Conservation (phyloP, 1,140 invertebrate species). For the Lordiphosa stackelbergi region DNA sequence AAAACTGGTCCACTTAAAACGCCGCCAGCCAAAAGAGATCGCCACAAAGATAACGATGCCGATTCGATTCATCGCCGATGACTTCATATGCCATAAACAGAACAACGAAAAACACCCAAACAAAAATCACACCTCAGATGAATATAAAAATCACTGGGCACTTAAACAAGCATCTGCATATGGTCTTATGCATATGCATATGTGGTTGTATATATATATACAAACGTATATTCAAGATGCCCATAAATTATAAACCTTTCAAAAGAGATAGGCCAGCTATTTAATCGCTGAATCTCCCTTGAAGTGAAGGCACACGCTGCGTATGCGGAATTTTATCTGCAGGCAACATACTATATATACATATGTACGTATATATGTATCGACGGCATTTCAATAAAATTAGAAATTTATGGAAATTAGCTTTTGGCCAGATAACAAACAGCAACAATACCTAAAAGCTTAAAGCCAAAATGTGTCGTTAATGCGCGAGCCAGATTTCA, state of each 20-base stretch:
- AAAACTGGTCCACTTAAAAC: slow-evolving; percentile 65
- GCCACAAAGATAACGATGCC: slow-evolving; percentile 26
- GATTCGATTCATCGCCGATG: slow-evolving; percentile 32
- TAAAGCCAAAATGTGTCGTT: slow-evolving; percentile 73
- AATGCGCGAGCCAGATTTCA: slow-evolving; percentile 55
- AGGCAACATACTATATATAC: slow-evolving; percentile 23
- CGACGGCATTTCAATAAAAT: slow-evolving; percentile 57
- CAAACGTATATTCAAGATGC: slow-evolving; percentile 24
- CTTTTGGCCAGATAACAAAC: slow-evolving; percentile 58
- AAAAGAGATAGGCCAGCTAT: slow-evolving; percentile 33
- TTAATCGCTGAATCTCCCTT: slow-evolving; percentile 23
- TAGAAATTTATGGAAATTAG: slow-evolving; percentile 73
- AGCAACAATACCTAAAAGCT: slow-evolving; percentile 62
- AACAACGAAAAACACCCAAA: slow-evolving; percentile 29
- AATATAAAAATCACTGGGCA: slow-evolving; percentile 63
- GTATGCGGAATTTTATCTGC: slow-evolving; percentile 63
- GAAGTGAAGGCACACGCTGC: slow-evolving; percentile 33
- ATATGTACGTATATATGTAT: slow-evolving; percentile 6
- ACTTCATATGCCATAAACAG: slow-evolving; percentile 47
- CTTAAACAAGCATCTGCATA: slow-evolving; percentile 67
- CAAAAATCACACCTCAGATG: slow-evolving; percentile 63
- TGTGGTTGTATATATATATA: slow-evolving; percentile 1
- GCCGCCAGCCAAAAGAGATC: slow-evolving; percentile 29
- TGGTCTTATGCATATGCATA: slow-evolving; percentile 23
- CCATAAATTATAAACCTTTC: slow-evolving; percentile 58